These are phyloP conservation scores for Drosophila ambigua DNA, from an alignment of 1,140 invertebrate genomes.

Conservation along the genomic window DNA sequence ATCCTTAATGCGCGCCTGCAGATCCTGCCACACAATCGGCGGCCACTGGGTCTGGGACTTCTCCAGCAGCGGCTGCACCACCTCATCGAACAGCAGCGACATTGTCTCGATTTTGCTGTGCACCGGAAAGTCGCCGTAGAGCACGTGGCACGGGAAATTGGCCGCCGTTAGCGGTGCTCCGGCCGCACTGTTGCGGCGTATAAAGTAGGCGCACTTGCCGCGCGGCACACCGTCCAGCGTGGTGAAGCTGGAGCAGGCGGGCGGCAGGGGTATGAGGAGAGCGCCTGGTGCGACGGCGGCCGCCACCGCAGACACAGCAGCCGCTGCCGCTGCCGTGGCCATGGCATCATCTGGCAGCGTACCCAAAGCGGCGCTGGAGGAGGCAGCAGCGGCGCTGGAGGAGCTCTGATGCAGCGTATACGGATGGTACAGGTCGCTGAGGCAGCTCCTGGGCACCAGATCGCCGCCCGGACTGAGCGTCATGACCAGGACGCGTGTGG, in stretches of 20 bases:
- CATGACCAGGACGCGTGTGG: conserved; percentile 85
- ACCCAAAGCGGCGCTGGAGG: too few species aligned
- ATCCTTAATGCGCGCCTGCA: conserved; percentile 88
- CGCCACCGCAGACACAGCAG: conserved; percentile 51
- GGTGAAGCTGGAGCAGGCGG: conserved; percentile 71
- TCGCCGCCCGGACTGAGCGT: conserved; percentile 84
- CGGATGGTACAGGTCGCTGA: conserved; percentile 67
- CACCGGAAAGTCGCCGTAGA: conserved; percentile 90
- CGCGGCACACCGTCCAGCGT: conserved; percentile 83
- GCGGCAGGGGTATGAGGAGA: conserved; percentile 66
- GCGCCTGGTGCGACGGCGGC: conserved; percentile 60
- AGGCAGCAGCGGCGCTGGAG: conserved; percentile 70
- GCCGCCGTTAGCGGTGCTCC: conserved; percentile 85
- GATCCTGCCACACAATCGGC: conserved; percentile 88
- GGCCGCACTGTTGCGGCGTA: conserved; percentile 85
- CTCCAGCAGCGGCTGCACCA: conserved; percentile 88
- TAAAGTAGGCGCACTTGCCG: conserved; percentile 88
- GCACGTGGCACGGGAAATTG: conserved; percentile 86
- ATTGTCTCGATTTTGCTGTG: conserved; percentile 86
- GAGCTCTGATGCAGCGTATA: conserved; percentile 66
- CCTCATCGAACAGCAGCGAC: conserved; percentile 90
- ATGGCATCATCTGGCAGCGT: conserved; percentile 33
- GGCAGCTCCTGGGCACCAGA: conserved; percentile 78
- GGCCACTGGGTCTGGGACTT: conserved; percentile 88
- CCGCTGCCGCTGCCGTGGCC: conserved; percentile 32